Evolutionary conservation across 2,888 invertebrate genomes (phyloP), one percentile per base, ranked within the genome.

Genomic region (Diarsia rubi): DNA sequence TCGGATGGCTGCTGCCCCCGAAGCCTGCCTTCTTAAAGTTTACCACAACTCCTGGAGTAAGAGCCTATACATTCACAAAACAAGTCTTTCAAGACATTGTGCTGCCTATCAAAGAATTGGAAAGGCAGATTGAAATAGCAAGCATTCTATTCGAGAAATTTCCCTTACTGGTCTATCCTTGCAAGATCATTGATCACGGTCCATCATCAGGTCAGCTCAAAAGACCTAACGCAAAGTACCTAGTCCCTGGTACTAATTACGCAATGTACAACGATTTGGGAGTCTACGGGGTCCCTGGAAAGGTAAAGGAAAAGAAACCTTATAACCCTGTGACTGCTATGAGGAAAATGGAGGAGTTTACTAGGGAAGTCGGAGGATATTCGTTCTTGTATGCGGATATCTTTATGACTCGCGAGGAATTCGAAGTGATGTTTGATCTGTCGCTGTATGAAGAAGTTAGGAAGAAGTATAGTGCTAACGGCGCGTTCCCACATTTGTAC

Each of bases 81-180:
- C 98, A 98, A 94, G 97, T 98, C 0, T 98, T 98, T 91, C 98
- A 98, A 93, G 98, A 98, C 88, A 98, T 98, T 49, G 98, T 98
- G 0, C 91, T 98, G 60, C 98, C 98, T 0, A 96, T 98, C 69
- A 93, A 97, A 49, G 97, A 97, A 89, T 91, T 98, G 64, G 97
- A 98, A 87, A 96, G 97, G 37, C 98, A 98, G 89, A 97, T 98
- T 12, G 95, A 97, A 63, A 94, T 96, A 63, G 97, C 97, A 0
- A 97, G 97, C 63, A 92, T 96, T 69, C 89, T 98, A 6, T 98
- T 98, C 90, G 97, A 98, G 85, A 97, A 97, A 44, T 98, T 97
- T 87, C 98, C 98, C 0, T 88, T 98, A 5, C 93, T 98, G n/a
- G 97, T 98, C 3, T 98, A 98, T 87, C 98, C 98, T 2, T 98